A percentile compares a stretch with the other conserved stretches of the same genome.
Evolutionary conservation across 2,113 vertebrate genomes (phyloP).

Genomic region (Halichoerus grypus): DNA sequence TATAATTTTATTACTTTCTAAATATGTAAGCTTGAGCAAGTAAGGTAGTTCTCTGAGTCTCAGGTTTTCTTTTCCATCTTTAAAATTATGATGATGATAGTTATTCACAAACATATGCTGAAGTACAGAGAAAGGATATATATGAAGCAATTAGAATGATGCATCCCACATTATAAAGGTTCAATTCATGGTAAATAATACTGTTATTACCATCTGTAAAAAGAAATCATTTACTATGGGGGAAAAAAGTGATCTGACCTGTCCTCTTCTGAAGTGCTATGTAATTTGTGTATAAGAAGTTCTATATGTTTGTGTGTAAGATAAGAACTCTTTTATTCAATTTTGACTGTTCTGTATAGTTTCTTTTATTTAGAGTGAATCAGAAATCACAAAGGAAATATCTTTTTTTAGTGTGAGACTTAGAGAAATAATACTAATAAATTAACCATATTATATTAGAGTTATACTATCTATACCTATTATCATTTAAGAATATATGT

Average conservation of each 20-base stretch:
- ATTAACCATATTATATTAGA: background rate
- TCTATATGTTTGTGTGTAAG: background rate
- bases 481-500: background rate
- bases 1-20: background rate
- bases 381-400: background rate
- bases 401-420: background rate
- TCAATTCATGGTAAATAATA: background rate
- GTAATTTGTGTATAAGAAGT: background rate
- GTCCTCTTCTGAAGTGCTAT: background rate
- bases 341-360: background rate
- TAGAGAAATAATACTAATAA: background rate
- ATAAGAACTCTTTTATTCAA: background rate
- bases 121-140: background rate
- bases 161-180: background rate
- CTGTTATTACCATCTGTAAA: background rate
- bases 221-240: background rate
- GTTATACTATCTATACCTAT: background rate
- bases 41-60: background rate
- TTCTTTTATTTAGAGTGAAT: background rate
- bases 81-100: background rate
- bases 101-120: background rate
- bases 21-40: background rate
- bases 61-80: background rate
- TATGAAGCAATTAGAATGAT: background rate
- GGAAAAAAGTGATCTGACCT: background rate